Evolutionary conservation across 2,888 invertebrate genomes (phyloP).

Genomic region (Anticlea derivata): DNA sequence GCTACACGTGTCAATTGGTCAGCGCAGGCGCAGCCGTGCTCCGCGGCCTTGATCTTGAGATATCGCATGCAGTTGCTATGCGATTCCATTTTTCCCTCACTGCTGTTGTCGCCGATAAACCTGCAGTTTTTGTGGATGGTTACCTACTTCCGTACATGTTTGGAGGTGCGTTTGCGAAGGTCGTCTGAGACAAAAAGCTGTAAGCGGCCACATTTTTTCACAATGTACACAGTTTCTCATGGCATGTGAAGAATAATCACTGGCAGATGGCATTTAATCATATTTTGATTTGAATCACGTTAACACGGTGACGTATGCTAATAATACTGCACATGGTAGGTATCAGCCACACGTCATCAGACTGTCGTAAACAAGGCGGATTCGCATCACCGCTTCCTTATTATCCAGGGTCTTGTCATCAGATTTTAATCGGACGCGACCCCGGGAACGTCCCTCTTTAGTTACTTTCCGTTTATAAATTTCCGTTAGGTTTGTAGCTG

Average conservation of each 20-base stretch:
- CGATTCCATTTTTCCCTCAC: conserved; percentile 1
- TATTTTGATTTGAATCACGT: neutral
- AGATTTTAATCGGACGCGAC: neutral
- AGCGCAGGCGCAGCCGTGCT: conserved; percentile 4
- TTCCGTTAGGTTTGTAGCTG: no score
- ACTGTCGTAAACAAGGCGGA: neutral
- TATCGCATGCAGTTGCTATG: conserved; percentile 24
- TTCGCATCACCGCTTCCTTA: neutral
- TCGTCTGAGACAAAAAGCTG: no score
- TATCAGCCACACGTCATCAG: conserved; percentile 1
- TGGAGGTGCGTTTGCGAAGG: neutral
- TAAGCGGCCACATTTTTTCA: no score
- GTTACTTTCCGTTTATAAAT: no score
- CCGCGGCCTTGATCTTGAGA: conserved; percentile 31
- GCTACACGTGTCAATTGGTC: conserved; percentile 28
- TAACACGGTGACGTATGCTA: neutral
- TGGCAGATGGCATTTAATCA: no score
- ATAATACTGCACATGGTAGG: neutral
- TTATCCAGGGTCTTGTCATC: neutral
- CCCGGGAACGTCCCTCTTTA: no score
- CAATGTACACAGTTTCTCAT: no score
- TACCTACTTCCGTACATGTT: conserved; percentile 7
- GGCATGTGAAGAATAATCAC: no score
- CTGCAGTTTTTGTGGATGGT: conserved; percentile 1
- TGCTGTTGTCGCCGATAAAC: conserved; percentile 2